phyloP scores from a whole-genome alignment of 2,113 vertebrate genomes.

The Megaleporinus macrocephalus region DNA sequence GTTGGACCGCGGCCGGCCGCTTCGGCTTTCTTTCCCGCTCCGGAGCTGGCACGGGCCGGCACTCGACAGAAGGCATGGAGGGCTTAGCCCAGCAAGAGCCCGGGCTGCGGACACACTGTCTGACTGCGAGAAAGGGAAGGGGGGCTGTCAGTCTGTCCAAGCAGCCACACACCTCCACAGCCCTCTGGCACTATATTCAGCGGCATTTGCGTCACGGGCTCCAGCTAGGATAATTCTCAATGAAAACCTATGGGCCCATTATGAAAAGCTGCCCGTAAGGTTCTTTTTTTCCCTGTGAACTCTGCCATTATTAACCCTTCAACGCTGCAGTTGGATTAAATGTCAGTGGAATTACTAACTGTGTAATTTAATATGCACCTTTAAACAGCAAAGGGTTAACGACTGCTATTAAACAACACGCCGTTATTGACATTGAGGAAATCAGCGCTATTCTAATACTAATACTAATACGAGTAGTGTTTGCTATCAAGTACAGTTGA shows the following conservation, averaged over 20 bases:
- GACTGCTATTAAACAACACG: neutral
- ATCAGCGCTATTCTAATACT: neutral
- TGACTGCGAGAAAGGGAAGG: conserved; percentile 40
- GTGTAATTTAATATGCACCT: no score
- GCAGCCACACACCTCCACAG: conserved; percentile 46
- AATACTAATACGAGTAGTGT: neutral
- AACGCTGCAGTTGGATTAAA: no score
- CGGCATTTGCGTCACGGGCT: conserved; percentile 51
- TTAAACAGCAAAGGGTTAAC: neutral
- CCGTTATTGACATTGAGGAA: neutral
- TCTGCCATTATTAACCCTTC: neutral
- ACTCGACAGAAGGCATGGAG: conserved; percentile 71
- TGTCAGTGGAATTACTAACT: no score
- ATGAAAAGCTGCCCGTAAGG: conserved; percentile 31
- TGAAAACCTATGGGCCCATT: conserved; percentile 37
- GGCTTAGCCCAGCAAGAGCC: conserved; percentile 69
- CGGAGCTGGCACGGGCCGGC: conserved; percentile 64
- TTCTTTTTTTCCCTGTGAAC: conserved; percentile 2
- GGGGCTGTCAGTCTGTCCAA: conserved; percentile 33
- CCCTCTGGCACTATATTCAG: conserved; percentile 42
- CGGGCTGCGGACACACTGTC: conserved; percentile 35
- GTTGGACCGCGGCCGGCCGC: conserved; percentile 30
- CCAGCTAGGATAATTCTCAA: conserved; percentile 33
- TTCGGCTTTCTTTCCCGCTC: conserved; percentile 30
- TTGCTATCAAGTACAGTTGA: neutral